Conservation (phyloP, 2,888 invertebrate species). For the Drosophila maculinotata region DNA sequence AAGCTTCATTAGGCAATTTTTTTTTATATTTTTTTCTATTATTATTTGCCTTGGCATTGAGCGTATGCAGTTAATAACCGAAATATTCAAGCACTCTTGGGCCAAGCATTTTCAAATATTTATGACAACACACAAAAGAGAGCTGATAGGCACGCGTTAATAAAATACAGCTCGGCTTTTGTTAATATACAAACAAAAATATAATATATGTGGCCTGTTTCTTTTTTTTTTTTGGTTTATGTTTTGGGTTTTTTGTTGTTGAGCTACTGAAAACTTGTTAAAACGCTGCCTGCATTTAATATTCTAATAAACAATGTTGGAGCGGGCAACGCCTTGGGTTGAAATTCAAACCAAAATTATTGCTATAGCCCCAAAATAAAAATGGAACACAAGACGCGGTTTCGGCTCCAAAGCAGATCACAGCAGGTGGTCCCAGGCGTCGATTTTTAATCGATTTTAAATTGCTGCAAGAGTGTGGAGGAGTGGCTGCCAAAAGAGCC, state of each 20-base stretch:
- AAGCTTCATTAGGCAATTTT: conserved; percentile 57
- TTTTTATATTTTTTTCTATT: neutral
- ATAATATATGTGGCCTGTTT: conserved; percentile 12
- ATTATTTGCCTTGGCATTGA: conserved; percentile 28
- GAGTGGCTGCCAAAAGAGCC: conserved; percentile 38
- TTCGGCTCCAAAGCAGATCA: conserved; percentile 15
- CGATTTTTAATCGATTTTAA: conserved; percentile 78
- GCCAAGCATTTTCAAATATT: conserved; percentile 42
- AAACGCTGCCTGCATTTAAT: conserved; percentile 62
- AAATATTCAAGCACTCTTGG: conserved; percentile 33
- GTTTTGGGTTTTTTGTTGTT: conserved; percentile 5
- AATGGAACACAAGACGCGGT: conserved; percentile 8
- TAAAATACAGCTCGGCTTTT: conserved; percentile 33
- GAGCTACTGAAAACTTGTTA: conserved; percentile 72
- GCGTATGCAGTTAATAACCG: conserved; percentile 47
- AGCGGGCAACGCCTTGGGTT: conserved; percentile 56
- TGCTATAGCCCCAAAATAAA: conserved; percentile 16
- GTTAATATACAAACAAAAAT: conserved; percentile 14
- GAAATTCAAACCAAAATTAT: conserved; percentile 6
- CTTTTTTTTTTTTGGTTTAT: conserved; percentile 1
- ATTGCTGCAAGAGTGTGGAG: conserved; percentile 47
- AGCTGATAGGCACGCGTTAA: conserved; percentile 53
- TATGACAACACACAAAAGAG: conserved; percentile 42
- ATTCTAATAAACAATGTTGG: conserved; percentile 64
- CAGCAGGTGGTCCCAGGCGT: conserved; percentile 69